phyloP scores from a whole-genome alignment of 2,888 invertebrate species.

The Eupithecia exiguata region DNA sequence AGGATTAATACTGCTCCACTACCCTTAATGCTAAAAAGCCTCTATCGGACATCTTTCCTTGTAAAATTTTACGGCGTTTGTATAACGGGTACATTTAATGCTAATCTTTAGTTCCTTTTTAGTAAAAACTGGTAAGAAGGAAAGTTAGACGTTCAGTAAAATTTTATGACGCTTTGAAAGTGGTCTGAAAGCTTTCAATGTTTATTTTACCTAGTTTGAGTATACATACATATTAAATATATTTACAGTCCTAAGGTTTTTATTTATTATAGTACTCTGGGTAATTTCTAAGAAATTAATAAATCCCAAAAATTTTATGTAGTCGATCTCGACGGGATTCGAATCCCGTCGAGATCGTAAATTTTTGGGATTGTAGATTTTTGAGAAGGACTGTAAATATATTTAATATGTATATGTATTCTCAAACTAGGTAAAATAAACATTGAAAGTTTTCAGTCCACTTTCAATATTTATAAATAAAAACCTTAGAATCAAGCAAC shows the following conservation, averaged over 20 bases:
- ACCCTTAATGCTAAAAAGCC: conserved; percentile 34
- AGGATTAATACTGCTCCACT: conserved; percentile 36
- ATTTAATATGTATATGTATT: no score
- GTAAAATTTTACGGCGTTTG: conserved; percentile 35
- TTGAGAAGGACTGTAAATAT: no score
- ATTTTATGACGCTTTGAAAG: conserved; percentile 20
- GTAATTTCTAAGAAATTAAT: no score
- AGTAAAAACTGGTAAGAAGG: conserved; percentile 13
- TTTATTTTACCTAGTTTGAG: not conserved
- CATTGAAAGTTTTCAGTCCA: conserved; percentile 3
- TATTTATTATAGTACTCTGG: no score
- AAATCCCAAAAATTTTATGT: no score
- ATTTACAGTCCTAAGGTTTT: no score
- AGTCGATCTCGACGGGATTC: no score
- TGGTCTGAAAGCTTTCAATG: conserved; percentile 4
- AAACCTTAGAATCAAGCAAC: no score
- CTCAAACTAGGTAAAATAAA: not conserved
- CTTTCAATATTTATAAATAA: no score
- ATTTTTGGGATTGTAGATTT: no score
- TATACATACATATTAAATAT: no score
- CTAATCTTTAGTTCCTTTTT: conserved; percentile 23
- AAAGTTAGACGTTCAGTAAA: conserved; percentile 20
- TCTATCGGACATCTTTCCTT: conserved; percentile 27
- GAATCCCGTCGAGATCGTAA: no score
- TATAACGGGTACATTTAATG: conserved; percentile 17